Conservation (phyloP, 2,113 vertebrate genomes). For the Penelope pileata region DNA sequence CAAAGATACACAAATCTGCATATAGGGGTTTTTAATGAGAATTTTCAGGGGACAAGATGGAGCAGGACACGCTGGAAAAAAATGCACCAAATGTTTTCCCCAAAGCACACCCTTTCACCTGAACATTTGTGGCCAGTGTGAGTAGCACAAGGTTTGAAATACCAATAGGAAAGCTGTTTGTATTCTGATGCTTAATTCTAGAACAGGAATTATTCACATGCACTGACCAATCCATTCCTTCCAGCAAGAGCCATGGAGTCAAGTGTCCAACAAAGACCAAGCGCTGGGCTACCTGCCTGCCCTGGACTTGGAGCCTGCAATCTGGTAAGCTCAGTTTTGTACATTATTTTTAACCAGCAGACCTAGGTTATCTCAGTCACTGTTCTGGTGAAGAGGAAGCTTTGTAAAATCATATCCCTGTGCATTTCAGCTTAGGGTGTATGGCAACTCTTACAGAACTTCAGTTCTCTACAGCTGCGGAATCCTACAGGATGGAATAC, state of each 20-base stretch:
- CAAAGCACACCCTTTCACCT: neutral
- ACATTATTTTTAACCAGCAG: neutral
- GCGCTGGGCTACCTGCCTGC: neutral
- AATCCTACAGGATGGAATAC: neutral
- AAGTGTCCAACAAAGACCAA: neutral
- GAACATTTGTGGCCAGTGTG: neutral
- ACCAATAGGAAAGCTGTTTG: neutral
- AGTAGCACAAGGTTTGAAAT: neutral
- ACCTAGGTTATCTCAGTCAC: rapidly evolving
- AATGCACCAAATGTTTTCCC: neutral
- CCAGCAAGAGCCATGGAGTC: neutral
- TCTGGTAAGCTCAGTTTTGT: neutral
- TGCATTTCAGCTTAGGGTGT: neutral
- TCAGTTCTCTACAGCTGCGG: rapidly evolving
- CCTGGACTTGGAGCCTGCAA: neutral
- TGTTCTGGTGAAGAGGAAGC: neutral
- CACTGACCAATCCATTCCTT: neutral
- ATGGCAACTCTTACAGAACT: neutral
- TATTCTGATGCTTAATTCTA: neutral
- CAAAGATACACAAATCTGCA: neutral
- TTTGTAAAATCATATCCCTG: neutral
- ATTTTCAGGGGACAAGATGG: neutral
- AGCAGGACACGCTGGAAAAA: neutral
- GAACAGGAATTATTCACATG: neutral
- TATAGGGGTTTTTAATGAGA: neutral